Percentiles rank a stretch among this genome's conserved stretches.
phyloP scores from a whole-genome alignment of 2,888 invertebrate species.

The Pterobdella sp. region DNA sequence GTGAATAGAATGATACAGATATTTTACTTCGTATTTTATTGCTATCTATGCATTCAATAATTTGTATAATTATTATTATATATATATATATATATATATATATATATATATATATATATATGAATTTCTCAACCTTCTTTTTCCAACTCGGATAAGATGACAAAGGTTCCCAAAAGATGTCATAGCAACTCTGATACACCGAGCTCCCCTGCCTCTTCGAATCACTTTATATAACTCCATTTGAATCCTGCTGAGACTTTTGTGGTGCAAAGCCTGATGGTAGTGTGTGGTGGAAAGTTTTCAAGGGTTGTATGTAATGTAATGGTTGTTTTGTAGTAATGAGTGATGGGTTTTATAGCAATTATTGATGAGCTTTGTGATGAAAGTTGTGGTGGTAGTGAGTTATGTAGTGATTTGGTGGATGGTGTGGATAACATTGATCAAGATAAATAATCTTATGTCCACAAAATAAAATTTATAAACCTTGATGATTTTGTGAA shows the following conservation, averaged over 20 bases:
- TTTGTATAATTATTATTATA: no score
- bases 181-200: slow-evolving; percentile 68
- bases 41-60: no score
- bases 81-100: no score
- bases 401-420: no score
- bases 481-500: slow-evolving; percentile 69
- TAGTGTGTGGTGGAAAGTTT: not conserved
- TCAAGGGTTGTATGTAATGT: not conserved
- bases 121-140: no score
- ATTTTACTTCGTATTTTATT: no score
- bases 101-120: no score
- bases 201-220: slow-evolving; percentile 66
- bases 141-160: slow-evolving; percentile 66
- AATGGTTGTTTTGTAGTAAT: not conserved
- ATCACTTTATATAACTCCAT: slow-evolving; percentile 75
- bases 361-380: no score
- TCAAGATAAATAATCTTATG: not conserved
- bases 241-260: slow-evolving; percentile 65
- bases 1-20: no score
- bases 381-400: no score
- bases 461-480: not conserved
- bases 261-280: slow-evolving; percentile 57
- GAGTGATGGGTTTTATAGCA: not conserved
- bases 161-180: slow-evolving; percentile 69
- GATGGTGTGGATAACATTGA: no score